Percentiles rank a stretch among this genome's conserved stretches.
Evolutionary conservation across 2,797 vertebrate genomes (phyloP).

Genomic region (Karalla daura): DNA sequence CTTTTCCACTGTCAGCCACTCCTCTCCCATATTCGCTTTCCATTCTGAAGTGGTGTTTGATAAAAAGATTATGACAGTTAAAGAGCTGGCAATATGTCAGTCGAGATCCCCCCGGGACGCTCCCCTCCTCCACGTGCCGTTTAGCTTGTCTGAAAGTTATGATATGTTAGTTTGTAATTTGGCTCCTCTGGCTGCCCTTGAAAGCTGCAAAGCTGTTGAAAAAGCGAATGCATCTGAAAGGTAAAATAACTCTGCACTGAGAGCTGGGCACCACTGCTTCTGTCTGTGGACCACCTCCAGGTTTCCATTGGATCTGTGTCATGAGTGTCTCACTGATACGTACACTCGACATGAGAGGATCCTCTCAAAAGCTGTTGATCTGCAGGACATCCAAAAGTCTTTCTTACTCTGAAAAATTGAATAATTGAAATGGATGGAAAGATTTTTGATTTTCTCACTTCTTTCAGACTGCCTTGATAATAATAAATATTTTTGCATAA

Average conservation of each 20-base stretch:
- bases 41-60: slow-evolving; percentile 38
- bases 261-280: slow-evolving; percentile 35
- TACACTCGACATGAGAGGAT: slow-evolving; percentile 19
- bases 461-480: too few relatives aligned
- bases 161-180: slow-evolving; percentile 41
- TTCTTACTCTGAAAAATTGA: slow-evolving; percentile 18
- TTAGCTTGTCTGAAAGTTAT: slow-evolving; percentile 39
- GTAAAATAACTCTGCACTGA: slow-evolving; percentile 39
- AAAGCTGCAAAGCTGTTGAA: slow-evolving; percentile 37
- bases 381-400: slow-evolving; percentile 23
- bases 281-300: slow-evolving; percentile 40
- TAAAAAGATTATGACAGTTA: slow-evolving; percentile 15
- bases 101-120: slow-evolving; percentile 30
- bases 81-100: slow-evolving; percentile 21
- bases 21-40: slow-evolving; percentile 14
- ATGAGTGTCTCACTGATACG: slow-evolving; percentile 41
- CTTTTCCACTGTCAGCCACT: slow-evolving; percentile 21
- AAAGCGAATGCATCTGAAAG: slow-evolving; percentile 47
- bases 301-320: slow-evolving; percentile 42
- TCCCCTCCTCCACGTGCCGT: slow-evolving; percentile 13
- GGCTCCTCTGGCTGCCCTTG: slow-evolving; percentile 42
- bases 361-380: slow-evolving; percentile 30
- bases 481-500: too few relatives aligned
- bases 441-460: too few relatives aligned
- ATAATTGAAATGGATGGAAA: slow-evolving; percentile 17